A percentile compares a stretch with the other conserved stretches of the same genome.
phyloP scores from a whole-genome alignment of 2,888 invertebrate genomes.

The Erebia palarica region DNA sequence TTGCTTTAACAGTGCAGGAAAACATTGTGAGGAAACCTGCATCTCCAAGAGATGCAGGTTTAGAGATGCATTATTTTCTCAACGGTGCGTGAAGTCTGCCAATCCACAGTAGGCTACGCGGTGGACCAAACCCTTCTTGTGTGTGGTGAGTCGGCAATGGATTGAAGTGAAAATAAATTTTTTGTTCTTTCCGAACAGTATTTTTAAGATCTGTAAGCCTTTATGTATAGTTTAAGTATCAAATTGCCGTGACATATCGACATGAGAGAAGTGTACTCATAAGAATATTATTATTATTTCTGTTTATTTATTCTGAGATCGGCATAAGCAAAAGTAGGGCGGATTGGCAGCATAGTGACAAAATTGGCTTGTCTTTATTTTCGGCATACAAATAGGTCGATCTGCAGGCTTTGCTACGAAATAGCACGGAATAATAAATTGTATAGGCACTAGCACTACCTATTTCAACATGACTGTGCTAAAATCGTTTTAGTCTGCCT shows the following conservation, averaged over 20 bases:
- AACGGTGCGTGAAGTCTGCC: no score
- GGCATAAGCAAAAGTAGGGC: slow-evolving; percentile 21
- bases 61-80: no score
- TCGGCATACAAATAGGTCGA: slow-evolving; percentile 26
- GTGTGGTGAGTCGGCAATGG: no score
- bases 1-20: no score
- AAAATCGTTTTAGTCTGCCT: slow-evolving; percentile 7
- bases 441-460: slow-evolving; percentile 18
- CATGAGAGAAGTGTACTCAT: not conserved
- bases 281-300: slow-evolving; percentile 18
- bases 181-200: no score
- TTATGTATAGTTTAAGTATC: not conserved
- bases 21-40: no score
- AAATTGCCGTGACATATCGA: not conserved
- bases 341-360: slow-evolving; percentile 19
- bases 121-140: no score
- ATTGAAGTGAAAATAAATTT: no score
- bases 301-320: slow-evolving; percentile 29
- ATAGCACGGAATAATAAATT: slow-evolving; percentile 15
- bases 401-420: slow-evolving; percentile 11
- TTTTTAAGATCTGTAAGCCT: no score
- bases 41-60: no score
- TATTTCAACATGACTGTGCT: slow-evolving; percentile 11
- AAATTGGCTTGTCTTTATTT: slow-evolving; percentile 26
- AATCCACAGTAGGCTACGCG: no score